Conservation (phyloP, 2,113 vertebrate genomes). For the Capra hircus region DNA sequence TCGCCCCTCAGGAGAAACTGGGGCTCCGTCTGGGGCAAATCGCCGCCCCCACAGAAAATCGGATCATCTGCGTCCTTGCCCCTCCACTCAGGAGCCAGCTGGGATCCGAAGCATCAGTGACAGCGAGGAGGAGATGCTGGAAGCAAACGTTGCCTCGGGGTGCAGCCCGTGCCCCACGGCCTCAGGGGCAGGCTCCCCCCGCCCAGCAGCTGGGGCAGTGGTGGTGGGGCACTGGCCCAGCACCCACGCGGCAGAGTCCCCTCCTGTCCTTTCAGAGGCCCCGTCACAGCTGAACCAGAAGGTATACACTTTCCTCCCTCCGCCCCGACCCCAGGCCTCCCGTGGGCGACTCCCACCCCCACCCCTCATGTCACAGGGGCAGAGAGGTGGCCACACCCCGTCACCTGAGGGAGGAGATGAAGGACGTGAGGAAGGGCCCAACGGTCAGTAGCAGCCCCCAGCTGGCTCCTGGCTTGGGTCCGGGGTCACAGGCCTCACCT, state of each 20-base stretch:
- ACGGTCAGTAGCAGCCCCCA: neutral
- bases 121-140: fast-evolving
- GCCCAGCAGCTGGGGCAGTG: neutral
- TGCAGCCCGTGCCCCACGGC: neutral
- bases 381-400: neutral
- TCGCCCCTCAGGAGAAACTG: neutral
- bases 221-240: fast-evolving
- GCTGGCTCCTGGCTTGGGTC: neutral
- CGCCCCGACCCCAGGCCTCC: neutral
- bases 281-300: neutral
- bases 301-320: neutral
- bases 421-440: too few species aligned
- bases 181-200: neutral
- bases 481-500: neutral
- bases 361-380: neutral
- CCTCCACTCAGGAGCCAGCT: neutral
- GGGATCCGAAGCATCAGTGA: neutral
- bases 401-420: neutral
- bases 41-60: fast-evolving
- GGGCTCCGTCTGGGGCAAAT: neutral
- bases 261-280: neutral
- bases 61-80: neutral
- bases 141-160: fast-evolving
- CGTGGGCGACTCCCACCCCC: neutral
- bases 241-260: neutral